Conservation (phyloP, 2,888 invertebrate genomes). For the Andrena haemorrhoa region DNA sequence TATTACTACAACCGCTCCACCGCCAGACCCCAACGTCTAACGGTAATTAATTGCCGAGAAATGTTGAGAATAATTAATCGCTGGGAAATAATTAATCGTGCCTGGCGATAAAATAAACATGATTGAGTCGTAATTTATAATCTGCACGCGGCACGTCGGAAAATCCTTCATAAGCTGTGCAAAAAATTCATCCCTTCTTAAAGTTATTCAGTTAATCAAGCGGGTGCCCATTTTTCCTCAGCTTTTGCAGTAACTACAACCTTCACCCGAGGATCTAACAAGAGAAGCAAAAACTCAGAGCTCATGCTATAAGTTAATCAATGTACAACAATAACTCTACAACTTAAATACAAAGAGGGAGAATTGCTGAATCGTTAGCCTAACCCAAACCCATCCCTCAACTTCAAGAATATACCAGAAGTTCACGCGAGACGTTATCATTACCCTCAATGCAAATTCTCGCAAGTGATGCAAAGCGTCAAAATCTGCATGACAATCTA, state of each 20-base stretch:
- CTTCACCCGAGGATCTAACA: too few relatives aligned
- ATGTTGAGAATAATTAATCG: conserved; percentile 63
- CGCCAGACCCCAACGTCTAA: conserved; percentile 43
- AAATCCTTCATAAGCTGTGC: conserved; percentile 6
- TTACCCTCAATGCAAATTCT: too few relatives aligned
- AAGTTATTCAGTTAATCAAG: conserved; percentile 6
- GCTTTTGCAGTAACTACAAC: too few relatives aligned
- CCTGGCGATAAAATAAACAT: conserved; percentile 48
- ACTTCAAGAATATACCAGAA: too few relatives aligned
- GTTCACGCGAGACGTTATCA: too few relatives aligned
- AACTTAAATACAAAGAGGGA: too few relatives aligned
- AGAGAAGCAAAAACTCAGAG: too few relatives aligned
- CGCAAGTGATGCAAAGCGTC: not conserved
- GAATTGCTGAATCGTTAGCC: too few relatives aligned
- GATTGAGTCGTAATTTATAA: conserved; percentile 60
- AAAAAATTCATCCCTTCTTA: conserved; percentile 12
- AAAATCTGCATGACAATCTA: conserved; percentile 35
- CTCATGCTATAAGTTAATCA: too few relatives aligned
- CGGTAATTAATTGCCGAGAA: conserved; percentile 64
- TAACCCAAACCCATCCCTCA: too few relatives aligned
- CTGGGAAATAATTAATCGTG: conserved; percentile 62
- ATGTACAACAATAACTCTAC: too few relatives aligned
- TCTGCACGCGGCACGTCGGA: conserved; percentile 14
- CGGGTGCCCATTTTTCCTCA: not conserved
- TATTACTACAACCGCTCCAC: conserved; percentile 40